These are phyloP conservation scores for Toxostoma redivivum DNA, from an alignment of 2,113 vertebrate species.

Conservation along the genomic window DNA sequence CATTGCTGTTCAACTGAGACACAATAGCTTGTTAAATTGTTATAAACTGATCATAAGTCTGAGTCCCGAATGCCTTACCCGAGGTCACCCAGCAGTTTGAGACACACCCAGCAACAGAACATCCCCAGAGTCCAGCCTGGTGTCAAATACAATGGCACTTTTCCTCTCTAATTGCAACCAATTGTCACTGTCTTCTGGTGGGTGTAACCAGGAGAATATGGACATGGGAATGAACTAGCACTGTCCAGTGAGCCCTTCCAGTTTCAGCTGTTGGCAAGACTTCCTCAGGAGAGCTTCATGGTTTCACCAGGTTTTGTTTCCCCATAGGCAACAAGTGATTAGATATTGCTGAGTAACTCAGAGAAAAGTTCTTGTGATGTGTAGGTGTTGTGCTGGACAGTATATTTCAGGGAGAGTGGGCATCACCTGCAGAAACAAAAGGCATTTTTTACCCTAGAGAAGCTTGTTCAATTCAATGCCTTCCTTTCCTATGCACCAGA, in stretches of 20 bases:
- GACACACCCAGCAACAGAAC: conserved; percentile 49
- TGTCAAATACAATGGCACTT: conserved; percentile 41
- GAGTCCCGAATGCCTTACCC: conserved; percentile 55
- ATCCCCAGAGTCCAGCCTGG: conserved; percentile 16
- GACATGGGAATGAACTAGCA: neutral
- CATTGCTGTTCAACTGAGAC: conserved; percentile 50
- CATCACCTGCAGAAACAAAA: neutral
- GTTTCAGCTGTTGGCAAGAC: neutral
- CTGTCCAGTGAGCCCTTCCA: neutral
- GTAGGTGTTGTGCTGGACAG: neutral
- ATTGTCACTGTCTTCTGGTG: conserved; percentile 31
- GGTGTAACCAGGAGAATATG: conserved; percentile 5
- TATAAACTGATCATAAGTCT: conserved; percentile 54
- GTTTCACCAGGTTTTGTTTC: neutral
- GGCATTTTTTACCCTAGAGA: neutral
- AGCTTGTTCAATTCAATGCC: neutral
- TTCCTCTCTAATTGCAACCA: conserved; percentile 35
- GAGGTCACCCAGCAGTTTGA: conserved; percentile 51
- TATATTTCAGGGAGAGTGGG: neutral
- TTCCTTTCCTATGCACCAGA: neutral
- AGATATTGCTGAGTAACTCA: neutral
- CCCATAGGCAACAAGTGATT: neutral
- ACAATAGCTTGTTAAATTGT: conserved; percentile 67
- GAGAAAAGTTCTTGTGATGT: neutral
- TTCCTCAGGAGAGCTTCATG: neutral